These are phyloP conservation scores for Onychomys leucogaster DNA, from an alignment of 2,797 vertebrate species.

Conservation along the genomic window DNA sequence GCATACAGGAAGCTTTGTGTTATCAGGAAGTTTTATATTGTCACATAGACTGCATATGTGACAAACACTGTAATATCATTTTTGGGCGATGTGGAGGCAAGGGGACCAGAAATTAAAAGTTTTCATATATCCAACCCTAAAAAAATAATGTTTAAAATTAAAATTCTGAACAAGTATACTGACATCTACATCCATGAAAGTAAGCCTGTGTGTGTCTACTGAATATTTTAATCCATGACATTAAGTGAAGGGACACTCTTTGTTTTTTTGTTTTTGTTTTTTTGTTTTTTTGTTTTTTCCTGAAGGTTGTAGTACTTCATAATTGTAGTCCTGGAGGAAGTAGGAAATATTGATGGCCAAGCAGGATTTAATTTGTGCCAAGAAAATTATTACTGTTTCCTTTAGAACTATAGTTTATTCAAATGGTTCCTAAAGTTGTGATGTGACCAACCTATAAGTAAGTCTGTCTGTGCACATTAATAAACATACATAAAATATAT, in stretches of 20 bases:
- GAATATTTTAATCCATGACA: background rate
- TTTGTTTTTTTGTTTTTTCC: background rate
- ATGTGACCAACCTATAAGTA: background rate
- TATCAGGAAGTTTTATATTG: no score
- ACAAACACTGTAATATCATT: background rate
- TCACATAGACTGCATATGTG: background rate
- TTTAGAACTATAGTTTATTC: constrained; percentile 22
- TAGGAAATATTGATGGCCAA: background rate
- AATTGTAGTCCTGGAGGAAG: background rate
- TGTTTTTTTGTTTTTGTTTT: no score
- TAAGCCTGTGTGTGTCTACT: background rate
- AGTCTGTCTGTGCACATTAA: background rate
- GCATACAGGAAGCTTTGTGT: background rate
- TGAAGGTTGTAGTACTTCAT: background rate
- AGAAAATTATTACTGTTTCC: constrained; percentile 12
- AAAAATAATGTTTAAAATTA: background rate
- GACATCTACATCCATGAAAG: background rate
- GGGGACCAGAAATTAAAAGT: background rate
- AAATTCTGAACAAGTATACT: background rate
- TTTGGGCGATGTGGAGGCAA: background rate
- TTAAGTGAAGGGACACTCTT: background rate
- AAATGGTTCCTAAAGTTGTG: constrained; percentile 45
- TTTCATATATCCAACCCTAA: background rate
- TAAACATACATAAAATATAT: background rate
- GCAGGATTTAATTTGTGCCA: background rate